Conservation (phyloP, 1,140 invertebrate species). For the Polypedilum pembai region DNA sequence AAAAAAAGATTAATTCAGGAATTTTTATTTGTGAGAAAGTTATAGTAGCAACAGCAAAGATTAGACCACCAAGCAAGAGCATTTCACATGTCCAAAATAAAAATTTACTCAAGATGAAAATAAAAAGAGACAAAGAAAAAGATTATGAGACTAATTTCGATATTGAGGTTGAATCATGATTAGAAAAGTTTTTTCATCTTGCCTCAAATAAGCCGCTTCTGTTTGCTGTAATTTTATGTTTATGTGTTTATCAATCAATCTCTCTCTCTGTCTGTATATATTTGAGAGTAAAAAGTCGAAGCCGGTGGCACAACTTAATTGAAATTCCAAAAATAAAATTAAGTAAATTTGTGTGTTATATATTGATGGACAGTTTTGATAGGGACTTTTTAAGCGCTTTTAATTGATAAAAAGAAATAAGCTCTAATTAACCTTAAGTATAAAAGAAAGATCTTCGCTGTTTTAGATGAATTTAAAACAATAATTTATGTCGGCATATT, state of each 20-base stretch:
- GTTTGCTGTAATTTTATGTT: not conserved
- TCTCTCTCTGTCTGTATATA: no score
- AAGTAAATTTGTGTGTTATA: not conserved
- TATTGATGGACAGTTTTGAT: not conserved
- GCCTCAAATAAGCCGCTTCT: not conserved
- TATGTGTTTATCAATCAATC: constrained; percentile 23
- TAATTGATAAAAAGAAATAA: constrained; percentile 23
- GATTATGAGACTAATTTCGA: not conserved
- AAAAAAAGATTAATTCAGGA: no score
- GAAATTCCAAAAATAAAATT: constrained; percentile 23
- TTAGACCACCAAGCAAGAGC: not conserved
- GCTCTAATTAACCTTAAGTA: constrained; percentile 15
- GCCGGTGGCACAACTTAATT: constrained; percentile 22
- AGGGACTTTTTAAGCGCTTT: not conserved
- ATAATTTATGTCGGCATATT: constrained; percentile 16
- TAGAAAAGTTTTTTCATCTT: not conserved
- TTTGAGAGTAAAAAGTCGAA: not conserved
- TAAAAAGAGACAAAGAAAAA: not conserved
- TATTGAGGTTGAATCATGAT: not conserved
- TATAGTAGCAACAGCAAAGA: no score
- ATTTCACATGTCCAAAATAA: not conserved
- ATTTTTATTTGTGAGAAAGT: not conserved
- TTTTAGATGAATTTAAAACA: not conserved
- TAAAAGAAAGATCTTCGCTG: not conserved
- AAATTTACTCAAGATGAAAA: no score